These are phyloP conservation scores for Isurus oxyrinchus DNA, from an alignment of 2,113 vertebrate species.

Conservation along the genomic window DNA sequence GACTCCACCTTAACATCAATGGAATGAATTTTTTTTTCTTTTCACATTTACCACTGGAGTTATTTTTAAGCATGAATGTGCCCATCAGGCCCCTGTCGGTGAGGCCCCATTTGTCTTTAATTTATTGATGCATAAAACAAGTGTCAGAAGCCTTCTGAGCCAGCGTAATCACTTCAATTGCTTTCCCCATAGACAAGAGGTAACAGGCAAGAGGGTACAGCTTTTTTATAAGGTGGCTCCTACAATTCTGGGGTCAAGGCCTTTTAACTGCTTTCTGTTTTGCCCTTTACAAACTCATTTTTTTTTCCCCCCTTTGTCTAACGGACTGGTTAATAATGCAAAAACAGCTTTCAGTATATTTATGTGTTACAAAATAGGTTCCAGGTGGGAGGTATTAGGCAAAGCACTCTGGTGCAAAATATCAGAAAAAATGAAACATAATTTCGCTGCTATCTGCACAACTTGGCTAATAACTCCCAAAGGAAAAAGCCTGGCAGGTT, in stretches of 20 bases:
- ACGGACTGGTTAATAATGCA: neutral
- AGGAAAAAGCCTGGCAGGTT: neutral
- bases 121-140: neutral
- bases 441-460: neutral
- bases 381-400: neutral
- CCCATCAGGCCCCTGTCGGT: neutral
- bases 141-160: neutral
- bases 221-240: neutral
- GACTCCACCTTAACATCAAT: neutral
- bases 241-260: neutral
- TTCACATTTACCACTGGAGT: neutral
- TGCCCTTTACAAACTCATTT: neutral
- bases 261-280: neutral
- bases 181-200: neutral
- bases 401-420: neutral
- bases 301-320: neutral
- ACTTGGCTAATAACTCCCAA: neutral
- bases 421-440: conserved; percentile 29
- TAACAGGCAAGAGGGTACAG: neutral
- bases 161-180: neutral
- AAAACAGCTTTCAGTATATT: neutral
- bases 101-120: neutral
- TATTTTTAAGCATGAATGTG: neutral
- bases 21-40: neutral
- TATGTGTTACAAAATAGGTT: neutral